Evolutionary conservation across 2,797 vertebrate genomes (phyloP).

Genomic region (Toxotes lorentzi): DNA sequence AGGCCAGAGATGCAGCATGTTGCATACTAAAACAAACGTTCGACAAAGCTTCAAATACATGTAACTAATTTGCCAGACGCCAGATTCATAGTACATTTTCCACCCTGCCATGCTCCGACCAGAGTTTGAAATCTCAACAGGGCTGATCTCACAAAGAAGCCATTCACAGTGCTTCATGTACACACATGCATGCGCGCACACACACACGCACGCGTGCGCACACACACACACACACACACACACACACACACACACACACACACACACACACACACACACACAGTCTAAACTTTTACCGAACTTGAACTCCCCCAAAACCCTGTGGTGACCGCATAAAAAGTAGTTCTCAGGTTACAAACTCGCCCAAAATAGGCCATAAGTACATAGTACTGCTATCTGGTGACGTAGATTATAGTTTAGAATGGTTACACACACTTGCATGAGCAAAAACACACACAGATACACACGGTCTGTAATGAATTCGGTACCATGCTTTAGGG

Average conservation of each 20-base stretch:
- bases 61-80: constrained; percentile 45
- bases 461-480: constrained; percentile 42
- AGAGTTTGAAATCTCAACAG: constrained; percentile 54
- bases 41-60: constrained; percentile 51
- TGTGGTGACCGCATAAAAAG: constrained; percentile 76
- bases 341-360: constrained; percentile 77
- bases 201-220: constrained; percentile 1
- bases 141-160: constrained; percentile 70
- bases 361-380: constrained; percentile 79
- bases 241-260: constrained; percentile 9
- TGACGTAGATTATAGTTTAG: constrained; percentile 78
- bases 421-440: constrained; percentile 56
- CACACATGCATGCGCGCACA: constrained; percentile 11
- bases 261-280: constrained; percentile 21
- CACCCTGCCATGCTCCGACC: constrained; percentile 40
- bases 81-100: constrained; percentile 59
- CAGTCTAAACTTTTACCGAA: constrained; percentile 75
- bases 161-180: constrained; percentile 60
- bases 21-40: constrained; percentile 33
- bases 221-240: constrained; percentile 9
- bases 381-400: constrained; percentile 77
- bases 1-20: constrained; percentile 4
- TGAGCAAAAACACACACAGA: constrained; percentile 41
- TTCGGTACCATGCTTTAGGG: constrained; percentile 21
- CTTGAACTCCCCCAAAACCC: constrained; percentile 76